Percentiles rank a stretch among this genome's conserved stretches.
These are phyloP conservation scores for Callosobruchus maculatus DNA, from an alignment of 2,888 invertebrate species.

Conservation along the genomic window DNA sequence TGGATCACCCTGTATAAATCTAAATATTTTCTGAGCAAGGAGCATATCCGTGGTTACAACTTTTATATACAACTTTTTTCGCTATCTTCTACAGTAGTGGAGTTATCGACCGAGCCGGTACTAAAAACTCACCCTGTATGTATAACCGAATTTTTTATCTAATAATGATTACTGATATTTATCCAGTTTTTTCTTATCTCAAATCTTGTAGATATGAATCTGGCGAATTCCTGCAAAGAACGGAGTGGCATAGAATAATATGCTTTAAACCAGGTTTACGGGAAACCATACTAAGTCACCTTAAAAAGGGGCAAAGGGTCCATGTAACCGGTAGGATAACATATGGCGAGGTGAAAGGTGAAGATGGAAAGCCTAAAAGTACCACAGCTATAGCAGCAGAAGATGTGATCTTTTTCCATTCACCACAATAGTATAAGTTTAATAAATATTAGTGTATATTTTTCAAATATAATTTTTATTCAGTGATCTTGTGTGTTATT, in stretches of 20 bases:
- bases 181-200: background rate
- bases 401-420: conserved; percentile 78
- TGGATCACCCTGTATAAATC: too few species aligned
- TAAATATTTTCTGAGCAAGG: too few species aligned
- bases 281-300: conserved; percentile 71
- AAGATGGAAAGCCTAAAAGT: conserved; percentile 65
- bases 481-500: too few species aligned
- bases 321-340: conserved; percentile 78
- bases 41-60: too few species aligned
- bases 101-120: too few species aligned
- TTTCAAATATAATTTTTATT: background rate
- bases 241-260: conserved; percentile 66
- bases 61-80: too few species aligned
- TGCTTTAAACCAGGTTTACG: conserved; percentile 82
- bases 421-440: conserved; percentile 2
- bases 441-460: background rate
- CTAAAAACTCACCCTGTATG: too few species aligned
- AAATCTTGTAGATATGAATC: conserved; percentile 55
- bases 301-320: conserved; percentile 84
- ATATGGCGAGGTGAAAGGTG: conserved; percentile 80
- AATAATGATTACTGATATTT: too few species aligned
- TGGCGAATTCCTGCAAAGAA: conserved; percentile 79
- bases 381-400: conserved; percentile 84
- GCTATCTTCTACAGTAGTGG: too few species aligned
- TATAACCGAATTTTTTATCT: too few species aligned